A percentile compares a stretch with the other conserved stretches of the same genome.
phyloP scores from a whole-genome alignment of 2,113 vertebrate genomes.

The Galeopterus variegatus region DNA sequence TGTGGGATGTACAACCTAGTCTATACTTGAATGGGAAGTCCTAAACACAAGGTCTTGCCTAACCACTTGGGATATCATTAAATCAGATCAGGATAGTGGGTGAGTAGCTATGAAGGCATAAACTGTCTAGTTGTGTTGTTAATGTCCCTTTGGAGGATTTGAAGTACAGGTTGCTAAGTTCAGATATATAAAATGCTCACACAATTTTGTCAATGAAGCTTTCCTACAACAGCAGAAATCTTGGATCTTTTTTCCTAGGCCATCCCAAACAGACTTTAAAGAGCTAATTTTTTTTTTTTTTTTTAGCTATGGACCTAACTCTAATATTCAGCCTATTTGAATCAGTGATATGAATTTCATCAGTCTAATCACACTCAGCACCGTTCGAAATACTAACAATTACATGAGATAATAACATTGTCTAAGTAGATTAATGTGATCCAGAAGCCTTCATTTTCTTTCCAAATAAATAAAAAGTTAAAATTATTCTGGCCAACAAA shows the following conservation, averaged over 20 bases:
- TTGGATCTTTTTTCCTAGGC: background rate
- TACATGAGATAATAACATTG: constrained; percentile 40
- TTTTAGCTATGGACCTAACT: background rate
- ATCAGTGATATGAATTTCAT: background rate
- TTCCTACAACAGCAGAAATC: background rate
- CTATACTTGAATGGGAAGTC: background rate
- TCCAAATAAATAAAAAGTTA: constrained; percentile 49
- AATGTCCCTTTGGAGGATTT: background rate
- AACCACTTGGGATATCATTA: background rate
- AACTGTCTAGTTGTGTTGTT: background rate
- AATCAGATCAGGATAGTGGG: background rate
- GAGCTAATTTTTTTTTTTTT: background rate
- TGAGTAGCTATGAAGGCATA: background rate
- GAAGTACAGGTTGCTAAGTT: background rate
- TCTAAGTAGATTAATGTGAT: constrained; percentile 27
- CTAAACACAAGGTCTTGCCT: background rate
- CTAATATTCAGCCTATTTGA: background rate
- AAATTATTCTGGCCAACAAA: constrained; percentile 31
- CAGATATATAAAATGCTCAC: background rate
- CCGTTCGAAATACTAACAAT: constrained; percentile 14
- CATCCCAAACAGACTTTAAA: background rate
- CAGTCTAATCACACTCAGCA: background rate
- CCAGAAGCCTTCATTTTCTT: constrained; percentile 38
- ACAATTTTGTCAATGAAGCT: background rate
- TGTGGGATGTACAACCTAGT: background rate